These are phyloP conservation scores for Syngnathus scovelli DNA, from an alignment of 2,113 vertebrate genomes.

Conservation along the genomic window DNA sequence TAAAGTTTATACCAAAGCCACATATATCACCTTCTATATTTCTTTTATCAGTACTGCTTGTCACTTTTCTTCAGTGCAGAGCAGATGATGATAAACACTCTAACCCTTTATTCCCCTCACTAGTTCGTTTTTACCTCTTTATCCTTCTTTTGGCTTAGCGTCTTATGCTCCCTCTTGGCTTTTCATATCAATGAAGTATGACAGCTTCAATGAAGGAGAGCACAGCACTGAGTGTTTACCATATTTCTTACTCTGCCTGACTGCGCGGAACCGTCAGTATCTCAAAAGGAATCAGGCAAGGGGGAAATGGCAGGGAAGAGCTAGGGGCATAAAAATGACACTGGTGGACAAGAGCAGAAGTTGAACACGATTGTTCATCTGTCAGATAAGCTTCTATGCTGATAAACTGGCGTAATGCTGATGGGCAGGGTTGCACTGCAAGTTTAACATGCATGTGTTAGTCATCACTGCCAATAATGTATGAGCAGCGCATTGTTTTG, in stretches of 20 bases:
- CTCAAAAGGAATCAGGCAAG: constrained; percentile 47
- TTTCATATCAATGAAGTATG: constrained; percentile 55
- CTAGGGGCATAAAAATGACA: constrained; percentile 40
- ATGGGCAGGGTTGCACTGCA: constrained; percentile 33
- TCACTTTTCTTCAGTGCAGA: constrained; percentile 24
- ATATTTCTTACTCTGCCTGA: constrained; percentile 16
- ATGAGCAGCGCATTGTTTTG: not conserved
- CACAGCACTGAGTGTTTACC: constrained; percentile 31
- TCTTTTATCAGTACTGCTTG: constrained; percentile 45
- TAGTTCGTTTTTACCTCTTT: constrained; percentile 31
- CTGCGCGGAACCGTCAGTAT: constrained; percentile 37
- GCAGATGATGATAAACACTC: constrained; percentile 45
- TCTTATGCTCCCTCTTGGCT: constrained; percentile 24
- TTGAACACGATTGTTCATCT: constrained; percentile 44
- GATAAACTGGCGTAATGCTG: constrained; percentile 42
- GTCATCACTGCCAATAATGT: not conserved
- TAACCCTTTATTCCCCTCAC: constrained; percentile 28
- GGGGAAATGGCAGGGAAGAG: constrained; percentile 49
- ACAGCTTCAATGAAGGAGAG: constrained; percentile 46
- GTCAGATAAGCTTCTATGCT: constrained; percentile 32
- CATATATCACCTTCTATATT: constrained; percentile 52
- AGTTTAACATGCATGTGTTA: constrained; percentile 30
- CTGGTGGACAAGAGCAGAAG: constrained; percentile 30
- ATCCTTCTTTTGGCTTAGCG: constrained; percentile 9
- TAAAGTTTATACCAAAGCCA: constrained; percentile 53